These are phyloP conservation scores for Sclerodermus sp. DNA, from an alignment of 2,888 invertebrate species.

Conservation along the genomic window DNA sequence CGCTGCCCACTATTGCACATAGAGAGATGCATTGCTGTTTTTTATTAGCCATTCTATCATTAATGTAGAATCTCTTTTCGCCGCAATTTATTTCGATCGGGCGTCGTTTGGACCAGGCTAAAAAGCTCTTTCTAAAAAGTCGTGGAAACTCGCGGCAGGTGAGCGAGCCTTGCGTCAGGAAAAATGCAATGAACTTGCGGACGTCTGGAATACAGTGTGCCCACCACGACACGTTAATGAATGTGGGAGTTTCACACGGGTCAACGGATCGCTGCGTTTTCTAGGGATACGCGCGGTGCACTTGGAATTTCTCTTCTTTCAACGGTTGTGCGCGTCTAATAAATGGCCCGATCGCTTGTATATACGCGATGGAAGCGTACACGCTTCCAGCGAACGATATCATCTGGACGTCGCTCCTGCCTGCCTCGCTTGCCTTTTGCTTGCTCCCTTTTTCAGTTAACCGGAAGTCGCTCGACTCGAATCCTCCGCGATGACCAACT, in stretches of 20 bases:
- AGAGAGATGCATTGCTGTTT: no score
- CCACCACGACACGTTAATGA: conserved; percentile 30
- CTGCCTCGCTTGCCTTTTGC: no score
- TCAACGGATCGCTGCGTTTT: conserved; percentile 39
- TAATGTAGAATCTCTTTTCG: no score
- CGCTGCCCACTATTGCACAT: no score
- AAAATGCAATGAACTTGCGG: conserved; percentile 35
- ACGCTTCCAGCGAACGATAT: conserved; percentile 24
- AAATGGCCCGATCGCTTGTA: conserved; percentile 38
- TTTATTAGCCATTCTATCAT: no score
- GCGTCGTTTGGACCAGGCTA: conserved; percentile 8
- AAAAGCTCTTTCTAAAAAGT: conserved; percentile 16
- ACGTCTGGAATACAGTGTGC: conserved; percentile 30
- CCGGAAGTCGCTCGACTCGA: no score
- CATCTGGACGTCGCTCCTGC: conserved; percentile 13
- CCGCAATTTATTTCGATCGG: no score
- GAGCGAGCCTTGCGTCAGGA: conserved; percentile 8
- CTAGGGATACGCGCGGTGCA: conserved; percentile 30
- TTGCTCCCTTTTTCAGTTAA: no score
- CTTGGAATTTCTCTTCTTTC: conserved; percentile 23
- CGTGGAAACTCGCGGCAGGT: conserved; percentile 27
- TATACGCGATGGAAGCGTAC: conserved; percentile 29
- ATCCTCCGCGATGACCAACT: no score
- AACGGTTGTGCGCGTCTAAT: conserved; percentile 28
- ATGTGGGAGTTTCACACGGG: conserved; percentile 40